Evolutionary conservation across 2,797 vertebrate species (phyloP).

Genomic region (Oceanodroma leucorhoa): DNA sequence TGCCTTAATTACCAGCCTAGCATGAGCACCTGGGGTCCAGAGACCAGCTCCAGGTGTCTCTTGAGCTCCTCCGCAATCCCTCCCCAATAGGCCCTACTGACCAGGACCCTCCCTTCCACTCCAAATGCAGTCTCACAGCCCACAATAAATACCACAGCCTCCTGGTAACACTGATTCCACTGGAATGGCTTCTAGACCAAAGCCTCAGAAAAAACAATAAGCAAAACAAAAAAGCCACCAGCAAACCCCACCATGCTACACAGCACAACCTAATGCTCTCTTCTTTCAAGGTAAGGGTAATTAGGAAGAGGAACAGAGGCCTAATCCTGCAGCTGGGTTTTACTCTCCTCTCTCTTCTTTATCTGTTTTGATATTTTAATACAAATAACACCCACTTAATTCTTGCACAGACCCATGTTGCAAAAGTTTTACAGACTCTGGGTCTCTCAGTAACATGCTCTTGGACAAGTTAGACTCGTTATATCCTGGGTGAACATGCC

Average conservation of each 20-base stretch:
- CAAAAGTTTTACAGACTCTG: neutral
- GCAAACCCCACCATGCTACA: neutral
- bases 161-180: neutral
- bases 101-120: neutral
- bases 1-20: neutral
- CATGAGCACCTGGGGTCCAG: rapidly evolving
- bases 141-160: neutral
- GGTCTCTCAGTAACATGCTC: rapidly evolving
- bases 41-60: neutral
- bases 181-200: neutral
- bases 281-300: neutral
- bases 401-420: neutral
- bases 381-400: neutral
- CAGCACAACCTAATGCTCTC: neutral
- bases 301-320: neutral
- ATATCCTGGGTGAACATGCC: neutral
- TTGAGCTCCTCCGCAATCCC: neutral
- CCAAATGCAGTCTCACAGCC: neutral
- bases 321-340: neutral
- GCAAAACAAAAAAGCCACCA: neutral
- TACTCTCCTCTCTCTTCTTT: neutral
- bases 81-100: no score
- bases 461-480: neutral
- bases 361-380: neutral
- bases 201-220: neutral